Conservation (phyloP, 37 sponge, comb jelly and placozoan species). For the Lycopodina hypogea region DNA sequence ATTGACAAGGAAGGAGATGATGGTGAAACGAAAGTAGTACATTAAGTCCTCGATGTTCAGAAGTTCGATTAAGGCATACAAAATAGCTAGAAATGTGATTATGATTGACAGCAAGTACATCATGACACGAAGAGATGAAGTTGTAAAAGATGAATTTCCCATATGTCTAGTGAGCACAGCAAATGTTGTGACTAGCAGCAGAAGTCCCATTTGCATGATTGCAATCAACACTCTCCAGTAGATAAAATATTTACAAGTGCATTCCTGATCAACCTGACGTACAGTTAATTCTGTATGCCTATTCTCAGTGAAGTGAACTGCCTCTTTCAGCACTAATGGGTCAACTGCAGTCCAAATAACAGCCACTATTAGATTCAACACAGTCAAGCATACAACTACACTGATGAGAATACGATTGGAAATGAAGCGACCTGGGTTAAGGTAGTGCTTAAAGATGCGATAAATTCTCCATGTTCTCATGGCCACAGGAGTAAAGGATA, state of each 20-base stretch:
- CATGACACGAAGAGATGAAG: slow-evolving; percentile 2
- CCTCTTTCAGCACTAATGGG: background rate
- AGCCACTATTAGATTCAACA: slow-evolving; percentile 1
- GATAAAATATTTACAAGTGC: background rate
- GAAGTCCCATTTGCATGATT: no score
- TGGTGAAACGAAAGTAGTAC: no score
- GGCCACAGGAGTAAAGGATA: background rate
- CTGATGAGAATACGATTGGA: background rate
- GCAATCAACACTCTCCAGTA: background rate
- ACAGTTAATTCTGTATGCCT: background rate
- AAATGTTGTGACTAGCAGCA: background rate
- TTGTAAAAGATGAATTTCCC: background rate
- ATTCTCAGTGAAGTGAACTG: background rate
- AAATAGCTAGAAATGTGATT: background rate
- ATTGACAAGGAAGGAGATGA: no score
- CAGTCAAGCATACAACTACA: background rate
- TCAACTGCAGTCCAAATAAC: slow-evolving; percentile 4
- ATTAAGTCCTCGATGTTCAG: background rate
- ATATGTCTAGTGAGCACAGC: slow-evolving; percentile 3
- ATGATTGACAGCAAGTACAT: background rate
- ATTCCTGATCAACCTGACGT: background rate
- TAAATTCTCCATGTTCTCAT: slow-evolving; percentile 17
- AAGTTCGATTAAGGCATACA: background rate
- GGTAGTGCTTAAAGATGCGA: slow-evolving; percentile 24
- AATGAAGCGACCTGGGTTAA: slow-evolving; percentile 23